Evolutionary conservation across 2,888 invertebrate species (phyloP), one percentile per base, ranked within the genome.

Genomic region (Drymonia ruficornis): DNA sequence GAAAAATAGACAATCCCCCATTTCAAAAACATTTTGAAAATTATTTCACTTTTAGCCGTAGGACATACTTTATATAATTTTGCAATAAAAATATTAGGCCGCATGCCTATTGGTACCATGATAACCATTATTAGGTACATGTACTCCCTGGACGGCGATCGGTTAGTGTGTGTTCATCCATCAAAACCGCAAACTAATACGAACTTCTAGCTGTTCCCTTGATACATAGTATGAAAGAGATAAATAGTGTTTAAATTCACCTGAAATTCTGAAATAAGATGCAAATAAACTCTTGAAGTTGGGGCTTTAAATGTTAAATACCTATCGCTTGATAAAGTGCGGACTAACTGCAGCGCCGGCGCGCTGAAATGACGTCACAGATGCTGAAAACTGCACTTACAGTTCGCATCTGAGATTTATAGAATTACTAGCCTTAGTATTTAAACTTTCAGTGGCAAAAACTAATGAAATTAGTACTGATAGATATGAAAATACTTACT

Each of bases 121-220:
- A 11, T 31, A 11, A 31, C 9, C 31, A 9, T 19, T 48, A 46
- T 48, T 19, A 18, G 7, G 49, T 51, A 44, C 49, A 54, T 8
- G 23, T 49, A 61, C 50, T 71, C 73, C 63, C 73, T 13, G 42
- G 62, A 57, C 61, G 44, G 63, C 71, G 59, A 74, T 74, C 65
- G 53, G 53, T 66, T 64, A 63, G 55, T 59, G 59, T 51, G 40
- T 38, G 50, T 65, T 62, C 68, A 74, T 74, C 71, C 67, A 74
- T 74, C 73, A 74, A 63, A 70, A 65, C 55, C 53, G 52, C 49
- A 53, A 74, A 73, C 72, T 72, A 65, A 63, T 61, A 61, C 57
- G 65, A 49, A 60, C 62, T 67, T 49, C 16, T 48, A 55, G 56
- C 48, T 48, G 23, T 45, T 59, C 65, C 61, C 59, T 23, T 6